Percentiles rank a stretch among this genome's conserved stretches.
phyloP scores from a whole-genome alignment of 2,888 invertebrate species.

The Minunthozetes semirufus region DNA sequence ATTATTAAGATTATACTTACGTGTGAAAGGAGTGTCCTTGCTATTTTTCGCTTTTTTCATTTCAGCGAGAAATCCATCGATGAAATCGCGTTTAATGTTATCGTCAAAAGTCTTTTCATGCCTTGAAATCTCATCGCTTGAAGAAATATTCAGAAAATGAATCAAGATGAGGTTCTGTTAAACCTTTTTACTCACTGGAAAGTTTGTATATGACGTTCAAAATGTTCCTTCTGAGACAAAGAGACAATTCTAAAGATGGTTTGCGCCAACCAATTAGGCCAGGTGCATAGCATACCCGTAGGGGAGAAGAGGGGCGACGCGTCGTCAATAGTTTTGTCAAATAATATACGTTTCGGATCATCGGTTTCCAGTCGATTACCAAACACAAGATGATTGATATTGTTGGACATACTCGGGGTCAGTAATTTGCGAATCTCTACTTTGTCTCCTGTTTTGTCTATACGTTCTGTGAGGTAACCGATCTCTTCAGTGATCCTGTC shows the following conservation, averaged over 20 bases:
- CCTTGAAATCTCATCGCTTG: not conserved
- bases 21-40: no score
- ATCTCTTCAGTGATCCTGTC: constrained; percentile 41
- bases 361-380: no score
- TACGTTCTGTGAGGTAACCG: constrained; percentile 31
- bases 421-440: constrained; percentile 8
- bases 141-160: no score
- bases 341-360: not conserved
- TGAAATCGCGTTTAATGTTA: not conserved
- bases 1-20: no score
- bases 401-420: constrained; percentile 41
- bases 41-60: constrained; percentile 38
- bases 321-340: constrained; percentile 14
- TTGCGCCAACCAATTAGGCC: constrained; percentile 17
- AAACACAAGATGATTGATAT: constrained; percentile 40
- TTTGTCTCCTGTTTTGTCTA: constrained; percentile 21
- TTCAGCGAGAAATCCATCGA: constrained; percentile 37
- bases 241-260: not conserved
- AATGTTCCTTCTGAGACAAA: not conserved
- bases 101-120: not conserved
- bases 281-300: not conserved
- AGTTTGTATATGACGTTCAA: no score
- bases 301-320: not conserved
- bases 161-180: not conserved
- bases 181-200: not conserved